phyloP scores from a whole-genome alignment of 2,797 vertebrate genomes.

The Ctenochaetus hawaiiensis region DNA sequence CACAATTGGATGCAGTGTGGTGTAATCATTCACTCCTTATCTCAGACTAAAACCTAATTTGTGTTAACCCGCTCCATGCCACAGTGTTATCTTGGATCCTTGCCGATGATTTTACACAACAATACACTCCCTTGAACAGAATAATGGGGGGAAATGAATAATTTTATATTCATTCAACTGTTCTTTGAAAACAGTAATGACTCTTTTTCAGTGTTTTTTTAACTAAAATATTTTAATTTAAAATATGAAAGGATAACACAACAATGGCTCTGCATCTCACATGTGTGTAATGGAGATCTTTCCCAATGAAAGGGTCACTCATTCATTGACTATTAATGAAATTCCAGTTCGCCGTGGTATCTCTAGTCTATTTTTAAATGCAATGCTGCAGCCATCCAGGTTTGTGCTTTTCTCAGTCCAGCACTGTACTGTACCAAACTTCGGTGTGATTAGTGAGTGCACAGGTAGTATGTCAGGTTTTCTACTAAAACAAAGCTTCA shows the following conservation, averaged over 20 bases:
- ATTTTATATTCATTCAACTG: constrained; percentile 48
- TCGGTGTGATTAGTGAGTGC: neutral
- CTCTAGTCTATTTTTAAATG: constrained; percentile 15
- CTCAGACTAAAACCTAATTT: constrained; percentile 67
- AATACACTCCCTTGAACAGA: constrained; percentile 58
- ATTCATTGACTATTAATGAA: constrained; percentile 10
- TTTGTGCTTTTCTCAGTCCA: constrained; percentile 1
- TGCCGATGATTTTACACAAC: constrained; percentile 65
- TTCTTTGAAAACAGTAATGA: constrained; percentile 67
- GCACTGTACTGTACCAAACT: neutral
- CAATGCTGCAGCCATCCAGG: neutral
- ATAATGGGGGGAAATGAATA: constrained; percentile 49
- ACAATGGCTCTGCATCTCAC: constrained; percentile 17
- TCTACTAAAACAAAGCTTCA: constrained; percentile 13
- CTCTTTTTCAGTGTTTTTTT: constrained; percentile 46
- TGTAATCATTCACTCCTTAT: constrained; percentile 77
- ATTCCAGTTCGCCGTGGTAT: constrained; percentile 18
- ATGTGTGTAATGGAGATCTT: constrained; percentile 17
- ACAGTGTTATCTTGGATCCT: constrained; percentile 53
- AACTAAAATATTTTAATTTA: constrained; percentile 41
- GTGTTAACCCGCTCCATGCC: constrained; percentile 63
- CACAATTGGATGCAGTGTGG: constrained; percentile 69
- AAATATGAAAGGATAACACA: constrained; percentile 58
- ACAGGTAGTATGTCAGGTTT: neutral
- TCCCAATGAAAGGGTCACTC: constrained; percentile 22